A percentile compares a stretch with the other conserved stretches of the same genome.
phyloP scores from a whole-genome alignment of 2,888 invertebrate species.

The Spialia ferax region DNA sequence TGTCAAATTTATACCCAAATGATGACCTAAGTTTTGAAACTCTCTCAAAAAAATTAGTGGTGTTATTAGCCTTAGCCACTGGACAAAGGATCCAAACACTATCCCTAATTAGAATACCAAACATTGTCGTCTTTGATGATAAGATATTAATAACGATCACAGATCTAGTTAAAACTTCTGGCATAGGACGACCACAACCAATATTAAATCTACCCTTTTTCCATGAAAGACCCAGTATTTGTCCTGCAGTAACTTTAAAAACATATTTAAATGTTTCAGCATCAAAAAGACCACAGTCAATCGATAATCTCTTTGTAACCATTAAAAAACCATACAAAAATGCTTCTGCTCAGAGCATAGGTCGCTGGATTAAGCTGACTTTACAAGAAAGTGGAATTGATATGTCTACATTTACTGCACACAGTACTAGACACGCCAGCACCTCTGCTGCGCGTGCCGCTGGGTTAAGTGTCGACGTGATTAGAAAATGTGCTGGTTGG shows the following conservation, averaged over 20 bases:
- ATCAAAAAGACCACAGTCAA: neutral
- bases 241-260: neutral
- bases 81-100: neutral
- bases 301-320: neutral
- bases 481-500: conserved; percentile 1
- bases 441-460: neutral
- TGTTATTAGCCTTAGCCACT: neutral
- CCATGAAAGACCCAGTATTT: neutral
- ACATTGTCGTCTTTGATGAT: neutral
- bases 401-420: neutral
- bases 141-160: neutral
- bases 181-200: neutral
- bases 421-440: neutral
- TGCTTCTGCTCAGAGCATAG: neutral
- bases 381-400: conserved; percentile 1
- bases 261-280: neutral
- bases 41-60: neutral
- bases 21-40: neutral
- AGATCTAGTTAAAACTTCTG: neutral
- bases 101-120: neutral
- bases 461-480: neutral
- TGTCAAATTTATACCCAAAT: neutral
- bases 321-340: conserved; percentile 10
- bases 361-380: neutral
- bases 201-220: neutral